phyloP scores from a whole-genome alignment of 2,113 vertebrate genomes.

The Oceanites oceanicus region DNA sequence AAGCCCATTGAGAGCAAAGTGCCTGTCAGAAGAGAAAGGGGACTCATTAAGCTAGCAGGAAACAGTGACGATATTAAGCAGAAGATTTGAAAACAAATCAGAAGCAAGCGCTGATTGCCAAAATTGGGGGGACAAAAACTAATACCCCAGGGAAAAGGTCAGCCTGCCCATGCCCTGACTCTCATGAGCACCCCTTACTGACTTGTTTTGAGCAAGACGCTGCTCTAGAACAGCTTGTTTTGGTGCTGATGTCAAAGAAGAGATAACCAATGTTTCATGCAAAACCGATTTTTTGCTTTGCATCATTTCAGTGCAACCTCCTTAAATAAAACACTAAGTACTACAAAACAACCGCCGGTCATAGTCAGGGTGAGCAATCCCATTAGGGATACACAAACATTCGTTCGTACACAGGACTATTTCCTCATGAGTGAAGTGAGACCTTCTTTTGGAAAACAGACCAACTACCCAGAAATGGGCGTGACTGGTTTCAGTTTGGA shows the following conservation, averaged over 20 bases:
- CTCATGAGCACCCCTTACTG: not conserved
- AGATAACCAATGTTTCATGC: fast-evolving
- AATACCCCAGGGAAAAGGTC: not conserved
- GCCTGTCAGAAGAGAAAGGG: slow-evolving; percentile 68
- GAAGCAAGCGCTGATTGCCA: not conserved
- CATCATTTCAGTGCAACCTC: not conserved
- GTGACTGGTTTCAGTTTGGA: not conserved
- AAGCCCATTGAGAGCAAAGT: slow-evolving; percentile 91
- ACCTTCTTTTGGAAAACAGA: not conserved
- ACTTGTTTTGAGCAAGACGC: not conserved
- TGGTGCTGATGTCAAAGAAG: not conserved
- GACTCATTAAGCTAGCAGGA: not conserved
- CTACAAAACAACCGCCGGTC: not conserved
- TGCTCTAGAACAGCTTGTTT: not conserved
- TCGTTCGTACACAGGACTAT: not conserved
- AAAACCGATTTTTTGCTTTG: not conserved
- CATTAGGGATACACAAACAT: not conserved
- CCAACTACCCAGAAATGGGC: not conserved
- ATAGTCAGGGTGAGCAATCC: fast-evolving
- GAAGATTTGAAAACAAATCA: not conserved
- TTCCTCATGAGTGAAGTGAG: not conserved
- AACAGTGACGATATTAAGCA: fast-evolving
- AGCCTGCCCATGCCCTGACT: not conserved
- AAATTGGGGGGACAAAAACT: not conserved
- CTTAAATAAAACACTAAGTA: not conserved